These are phyloP conservation scores for Vimba vimba DNA, from an alignment of 2,113 vertebrate genomes.

Conservation along the genomic window DNA sequence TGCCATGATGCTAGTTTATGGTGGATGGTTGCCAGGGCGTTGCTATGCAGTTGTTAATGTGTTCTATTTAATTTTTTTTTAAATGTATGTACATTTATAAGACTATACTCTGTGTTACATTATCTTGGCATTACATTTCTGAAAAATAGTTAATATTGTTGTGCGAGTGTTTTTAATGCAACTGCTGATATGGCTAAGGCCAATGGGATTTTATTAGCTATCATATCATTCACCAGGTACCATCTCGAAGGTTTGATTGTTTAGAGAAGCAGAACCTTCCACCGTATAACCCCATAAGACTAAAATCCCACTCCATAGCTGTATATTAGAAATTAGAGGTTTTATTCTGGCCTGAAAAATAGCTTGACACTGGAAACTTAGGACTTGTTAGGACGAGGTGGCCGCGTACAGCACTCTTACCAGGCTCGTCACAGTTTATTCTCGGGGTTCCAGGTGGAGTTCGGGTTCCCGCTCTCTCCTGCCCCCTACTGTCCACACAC, in stretches of 20 bases:
- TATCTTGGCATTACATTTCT: too few relatives aligned
- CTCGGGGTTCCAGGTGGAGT: constrained; percentile 61
- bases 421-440: constrained; percentile 67
- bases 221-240: not conserved
- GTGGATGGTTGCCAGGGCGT: not conserved
- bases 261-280: not conserved
- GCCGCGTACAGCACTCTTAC: constrained; percentile 59
- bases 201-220: not conserved
- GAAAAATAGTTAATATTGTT: too few relatives aligned
- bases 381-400: too few relatives aligned
- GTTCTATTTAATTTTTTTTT: not conserved
- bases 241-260: not conserved
- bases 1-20: not conserved
- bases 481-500: constrained; percentile 73
- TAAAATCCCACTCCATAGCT: not conserved
- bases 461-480: constrained; percentile 72
- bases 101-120: too few relatives aligned
- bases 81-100: too few relatives aligned
- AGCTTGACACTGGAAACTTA: too few relatives aligned
- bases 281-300: not conserved
- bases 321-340: not conserved
- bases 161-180: too few relatives aligned
- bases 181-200: too few relatives aligned
- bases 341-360: too few relatives aligned
- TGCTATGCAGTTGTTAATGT: not conserved